A percentile compares a stretch with the other conserved stretches of the same genome.
Conservation (phyloP, 1,140 invertebrate species). For the Orussus abietinus region DNA sequence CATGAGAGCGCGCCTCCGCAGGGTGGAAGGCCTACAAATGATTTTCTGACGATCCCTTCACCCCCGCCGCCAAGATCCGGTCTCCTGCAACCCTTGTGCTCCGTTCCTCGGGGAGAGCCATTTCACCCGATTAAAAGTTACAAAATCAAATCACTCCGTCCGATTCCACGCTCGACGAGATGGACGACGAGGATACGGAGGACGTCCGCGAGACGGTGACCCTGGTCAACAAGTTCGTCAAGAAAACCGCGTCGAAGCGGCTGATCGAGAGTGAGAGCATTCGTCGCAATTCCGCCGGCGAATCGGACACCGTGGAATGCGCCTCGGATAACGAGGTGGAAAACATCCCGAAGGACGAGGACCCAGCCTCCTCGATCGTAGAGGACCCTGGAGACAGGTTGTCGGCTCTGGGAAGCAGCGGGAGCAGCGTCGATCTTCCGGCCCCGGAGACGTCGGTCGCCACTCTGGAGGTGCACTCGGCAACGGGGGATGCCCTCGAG, state of each 20-base stretch:
- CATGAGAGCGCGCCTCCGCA: no score
- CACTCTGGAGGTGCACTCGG: not conserved
- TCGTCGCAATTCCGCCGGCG: conserved; percentile 37
- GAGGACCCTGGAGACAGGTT: not conserved
- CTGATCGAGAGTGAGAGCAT: no score
- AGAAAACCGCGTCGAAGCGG: conserved; percentile 12
- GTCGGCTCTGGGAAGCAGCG: no score
- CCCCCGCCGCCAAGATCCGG: no score
- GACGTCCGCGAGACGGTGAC: conserved; percentile 24
- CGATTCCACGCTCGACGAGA: no score
- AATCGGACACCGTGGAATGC: conserved; percentile 42
- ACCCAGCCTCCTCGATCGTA: no score
- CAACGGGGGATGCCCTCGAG: conserved; percentile 18
- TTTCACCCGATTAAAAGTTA: no score
- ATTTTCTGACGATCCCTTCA: conserved; percentile 13
- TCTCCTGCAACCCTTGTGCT: no score
- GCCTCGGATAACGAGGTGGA: conserved; percentile 45
- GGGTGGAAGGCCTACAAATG: conserved; percentile 7
- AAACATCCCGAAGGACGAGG: conserved; percentile 38
- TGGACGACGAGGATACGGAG: conserved; percentile 47
- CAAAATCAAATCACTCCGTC: no score
- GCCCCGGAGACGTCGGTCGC: not conserved
- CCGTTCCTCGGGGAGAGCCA: no score
- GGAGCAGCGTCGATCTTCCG: no score
- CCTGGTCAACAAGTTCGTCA: conserved; percentile 21